These are phyloP conservation scores for Bombus breviceps DNA, from an alignment of 1,140 invertebrate genomes.

Conservation along the genomic window DNA sequence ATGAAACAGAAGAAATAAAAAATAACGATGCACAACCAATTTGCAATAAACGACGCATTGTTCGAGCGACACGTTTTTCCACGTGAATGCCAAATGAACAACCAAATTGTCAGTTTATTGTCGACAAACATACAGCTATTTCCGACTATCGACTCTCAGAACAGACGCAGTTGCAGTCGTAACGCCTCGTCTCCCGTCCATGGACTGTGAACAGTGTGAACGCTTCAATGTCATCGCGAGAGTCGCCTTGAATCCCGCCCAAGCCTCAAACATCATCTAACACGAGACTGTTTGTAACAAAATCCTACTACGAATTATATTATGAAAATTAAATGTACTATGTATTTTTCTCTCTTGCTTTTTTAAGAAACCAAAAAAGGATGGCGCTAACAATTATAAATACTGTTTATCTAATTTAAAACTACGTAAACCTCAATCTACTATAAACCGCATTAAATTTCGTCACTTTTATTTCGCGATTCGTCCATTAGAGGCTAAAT, in stretches of 20 bases:
- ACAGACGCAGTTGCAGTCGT: constrained; percentile 13
- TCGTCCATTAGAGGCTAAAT: no score
- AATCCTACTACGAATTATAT: background rate
- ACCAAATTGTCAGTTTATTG: background rate
- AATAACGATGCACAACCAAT: background rate
- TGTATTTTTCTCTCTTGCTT: background rate
- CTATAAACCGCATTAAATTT: no score
- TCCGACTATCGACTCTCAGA: background rate
- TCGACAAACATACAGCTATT: constrained; percentile 18
- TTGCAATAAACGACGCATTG: background rate
- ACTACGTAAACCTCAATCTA: no score
- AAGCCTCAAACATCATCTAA: background rate
- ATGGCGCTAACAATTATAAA: no score
- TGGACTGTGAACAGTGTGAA: background rate
- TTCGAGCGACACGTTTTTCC: background rate
- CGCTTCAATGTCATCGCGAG: background rate
- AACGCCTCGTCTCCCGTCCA: background rate
- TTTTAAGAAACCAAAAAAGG: no score
- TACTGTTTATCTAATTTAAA: no score
- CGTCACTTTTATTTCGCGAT: no score
- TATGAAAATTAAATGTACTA: background rate
- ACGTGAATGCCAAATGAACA: constrained; percentile 19
- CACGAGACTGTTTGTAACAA: background rate
- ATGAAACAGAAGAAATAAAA: background rate
- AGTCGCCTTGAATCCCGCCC: background rate